Percentiles rank a stretch among this genome's conserved stretches.
These are phyloP conservation scores for Pristionchus japonicus DNA, from an alignment of 2,888 invertebrate genomes.

Conservation along the genomic window DNA sequence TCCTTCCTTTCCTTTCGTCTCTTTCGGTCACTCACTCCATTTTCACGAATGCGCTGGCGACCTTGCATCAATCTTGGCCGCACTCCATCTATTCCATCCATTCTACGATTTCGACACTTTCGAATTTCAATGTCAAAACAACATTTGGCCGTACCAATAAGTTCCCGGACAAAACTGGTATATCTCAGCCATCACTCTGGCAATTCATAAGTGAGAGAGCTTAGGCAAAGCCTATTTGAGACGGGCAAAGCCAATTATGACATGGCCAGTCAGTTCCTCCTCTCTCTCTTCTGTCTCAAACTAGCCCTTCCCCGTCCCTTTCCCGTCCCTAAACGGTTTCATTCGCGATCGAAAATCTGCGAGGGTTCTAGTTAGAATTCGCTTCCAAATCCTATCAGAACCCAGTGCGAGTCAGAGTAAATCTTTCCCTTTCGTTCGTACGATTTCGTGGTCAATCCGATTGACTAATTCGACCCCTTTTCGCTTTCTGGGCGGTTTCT, in stretches of 20 bases:
- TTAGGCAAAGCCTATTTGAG: not conserved
- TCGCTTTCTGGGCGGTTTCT: not conserved
- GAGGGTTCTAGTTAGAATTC: not conserved
- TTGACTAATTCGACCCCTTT: not conserved
- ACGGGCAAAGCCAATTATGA: slow-evolving; percentile 1
- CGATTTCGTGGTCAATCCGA: not conserved
- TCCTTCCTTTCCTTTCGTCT: not conserved
- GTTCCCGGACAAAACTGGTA: not conserved
- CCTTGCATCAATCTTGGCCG: not conserved
- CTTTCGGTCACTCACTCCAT: not conserved
- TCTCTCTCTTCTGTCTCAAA: slow-evolving; percentile 18
- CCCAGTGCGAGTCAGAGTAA: not conserved
- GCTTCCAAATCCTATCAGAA: not conserved
- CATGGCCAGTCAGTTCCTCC: not conserved
- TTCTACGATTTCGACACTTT: not conserved
- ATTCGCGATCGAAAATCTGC: not conserved
- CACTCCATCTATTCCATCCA: not conserved
- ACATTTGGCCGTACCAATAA: not conserved
- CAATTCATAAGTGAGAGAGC: slow-evolving; percentile 10
- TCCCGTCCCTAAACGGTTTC: not conserved
- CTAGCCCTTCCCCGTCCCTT: not conserved
- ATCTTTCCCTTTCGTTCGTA: not conserved
- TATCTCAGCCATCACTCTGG: not conserved
- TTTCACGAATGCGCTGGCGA: not conserved
- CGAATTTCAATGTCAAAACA: not conserved